Percentiles rank a stretch among this genome's conserved stretches.
Evolutionary conservation across 2,888 invertebrate species (phyloP).

Genomic region (Lobophora halterata): DNA sequence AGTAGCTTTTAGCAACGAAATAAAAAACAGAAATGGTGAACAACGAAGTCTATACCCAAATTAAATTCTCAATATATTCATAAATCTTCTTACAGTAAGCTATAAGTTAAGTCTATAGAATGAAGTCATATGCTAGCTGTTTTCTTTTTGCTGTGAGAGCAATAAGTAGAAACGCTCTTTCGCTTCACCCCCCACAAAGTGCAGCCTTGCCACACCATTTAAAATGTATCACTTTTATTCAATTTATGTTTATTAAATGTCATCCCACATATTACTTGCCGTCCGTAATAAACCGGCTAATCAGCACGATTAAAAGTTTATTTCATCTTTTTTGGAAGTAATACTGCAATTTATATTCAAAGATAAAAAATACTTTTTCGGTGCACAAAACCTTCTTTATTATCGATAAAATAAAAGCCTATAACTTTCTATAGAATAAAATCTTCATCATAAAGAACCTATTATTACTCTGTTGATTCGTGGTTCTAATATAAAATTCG

Average conservation of each 20-base stretch:
- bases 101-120: no score
- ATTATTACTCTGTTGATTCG: conserved; percentile 19
- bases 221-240: conserved; percentile 63
- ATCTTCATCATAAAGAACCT: conserved; percentile 21
- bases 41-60: no score
- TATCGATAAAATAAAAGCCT: conserved; percentile 18
- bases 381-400: conserved; percentile 12
- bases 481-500: conserved; percentile 21
- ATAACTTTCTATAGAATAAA: conserved; percentile 18
- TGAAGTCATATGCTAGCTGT: conserved; percentile 7
- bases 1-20: no score
- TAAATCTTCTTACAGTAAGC: no score
- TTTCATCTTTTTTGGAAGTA: conserved; percentile 40
- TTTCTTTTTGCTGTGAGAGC: background rate
- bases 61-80: no score
- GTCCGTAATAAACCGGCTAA: conserved; percentile 48
- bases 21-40: no score
- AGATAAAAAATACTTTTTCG: conserved; percentile 17
- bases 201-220: conserved; percentile 40
- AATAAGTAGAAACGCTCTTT: conserved; percentile 4
- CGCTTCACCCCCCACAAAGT: conserved; percentile 65
- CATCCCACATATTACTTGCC: conserved; percentile 63
- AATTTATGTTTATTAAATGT: conserved; percentile 65
- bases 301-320: conserved; percentile 42
- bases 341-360: conserved; percentile 21